Evolutionary conservation across 2,797 vertebrate genomes (phyloP).

Genomic region (Antennarius maculatus): DNA sequence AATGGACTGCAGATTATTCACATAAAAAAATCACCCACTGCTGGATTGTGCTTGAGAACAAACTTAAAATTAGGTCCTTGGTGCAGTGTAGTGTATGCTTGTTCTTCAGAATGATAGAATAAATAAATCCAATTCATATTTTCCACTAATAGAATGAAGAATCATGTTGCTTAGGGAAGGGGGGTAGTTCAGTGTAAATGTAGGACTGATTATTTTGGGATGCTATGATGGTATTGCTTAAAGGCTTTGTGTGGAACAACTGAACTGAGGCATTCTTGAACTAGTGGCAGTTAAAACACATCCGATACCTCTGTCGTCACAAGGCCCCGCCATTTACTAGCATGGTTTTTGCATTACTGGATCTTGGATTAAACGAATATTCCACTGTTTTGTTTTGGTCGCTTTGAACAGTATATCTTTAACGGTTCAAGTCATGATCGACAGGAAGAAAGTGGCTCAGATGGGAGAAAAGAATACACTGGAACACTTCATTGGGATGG

Average conservation of each 20-base stretch:
- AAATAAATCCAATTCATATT: constrained; percentile 10
- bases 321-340: constrained; percentile 62
- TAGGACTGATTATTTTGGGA: constrained; percentile 30
- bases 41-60: constrained; percentile 45
- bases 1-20: constrained; percentile 14
- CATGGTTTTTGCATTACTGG: constrained; percentile 76
- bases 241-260: constrained; percentile 58
- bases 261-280: constrained; percentile 55
- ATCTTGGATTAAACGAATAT: constrained; percentile 61
- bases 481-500: constrained; percentile 1
- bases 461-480: no score
- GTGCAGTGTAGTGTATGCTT: constrained; percentile 25
- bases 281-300: constrained; percentile 43
- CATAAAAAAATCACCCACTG: constrained; percentile 10
- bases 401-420: neutral
- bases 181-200: constrained; percentile 28
- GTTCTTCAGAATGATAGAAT: neutral
- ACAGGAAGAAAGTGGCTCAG: neutral
- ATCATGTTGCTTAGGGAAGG: constrained; percentile 6
- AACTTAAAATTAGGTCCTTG: constrained; percentile 20
- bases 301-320: constrained; percentile 34
- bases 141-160: neutral
- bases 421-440: neutral
- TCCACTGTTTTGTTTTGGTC: constrained; percentile 36
- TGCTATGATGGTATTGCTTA: constrained; percentile 59